phyloP scores from a whole-genome alignment of 1,140 invertebrate genomes.

The Forficula auricularia region DNA sequence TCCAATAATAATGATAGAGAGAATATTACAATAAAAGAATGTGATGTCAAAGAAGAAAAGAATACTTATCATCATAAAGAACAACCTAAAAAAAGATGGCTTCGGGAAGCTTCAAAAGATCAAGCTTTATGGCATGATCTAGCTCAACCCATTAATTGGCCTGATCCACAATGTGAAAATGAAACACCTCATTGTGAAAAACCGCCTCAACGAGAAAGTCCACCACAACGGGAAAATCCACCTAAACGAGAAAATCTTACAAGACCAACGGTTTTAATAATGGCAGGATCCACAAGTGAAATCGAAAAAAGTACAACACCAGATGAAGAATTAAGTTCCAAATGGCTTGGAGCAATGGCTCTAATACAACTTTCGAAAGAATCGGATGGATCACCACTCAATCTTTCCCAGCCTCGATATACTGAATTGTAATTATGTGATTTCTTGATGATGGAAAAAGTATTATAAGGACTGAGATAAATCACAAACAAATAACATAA shows the following conservation, averaged over 20 bases:
- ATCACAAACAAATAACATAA: no score
- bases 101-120: constrained; percentile 36
- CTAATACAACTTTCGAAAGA: constrained; percentile 40
- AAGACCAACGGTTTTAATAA: constrained; percentile 36
- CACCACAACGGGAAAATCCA: constrained; percentile 23
- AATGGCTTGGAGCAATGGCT: constrained; percentile 43
- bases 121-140: constrained; percentile 28
- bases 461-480: no score
- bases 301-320: constrained; percentile 21
- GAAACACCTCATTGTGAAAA: neutral
- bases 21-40: constrained; percentile 24
- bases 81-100: constrained; percentile 44
- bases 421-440: constrained; percentile 14
- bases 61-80: constrained; percentile 21
- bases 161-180: constrained; percentile 1
- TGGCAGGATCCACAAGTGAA: constrained; percentile 25
- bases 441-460: no score
- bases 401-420: constrained; percentile 15
- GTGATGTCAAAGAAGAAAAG: constrained; percentile 14
- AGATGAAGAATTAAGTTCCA: constrained; percentile 28
- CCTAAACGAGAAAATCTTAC: constrained; percentile 26
- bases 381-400: constrained; percentile 13
- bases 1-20: constrained; percentile 8
- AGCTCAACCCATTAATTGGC: constrained; percentile 26
- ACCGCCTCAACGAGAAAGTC: constrained; percentile 22